Evolutionary conservation across 2,888 invertebrate species (phyloP), one percentile per base, ranked within the genome.

Genomic region (Tyria jacobaeae): DNA sequence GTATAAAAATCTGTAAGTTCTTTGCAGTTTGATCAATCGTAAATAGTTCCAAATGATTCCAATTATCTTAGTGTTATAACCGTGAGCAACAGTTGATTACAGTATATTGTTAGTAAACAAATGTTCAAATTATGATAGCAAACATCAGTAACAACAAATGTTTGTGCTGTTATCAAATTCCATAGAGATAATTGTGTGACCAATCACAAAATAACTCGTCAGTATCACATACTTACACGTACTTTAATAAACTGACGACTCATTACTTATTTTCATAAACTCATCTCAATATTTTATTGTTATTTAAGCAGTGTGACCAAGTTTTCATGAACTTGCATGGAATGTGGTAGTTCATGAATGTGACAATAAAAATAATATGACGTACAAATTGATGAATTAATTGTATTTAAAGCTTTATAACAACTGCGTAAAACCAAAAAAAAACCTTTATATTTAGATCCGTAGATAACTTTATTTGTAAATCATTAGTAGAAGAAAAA

Each of bases 91-190:
- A 24, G 24, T 17, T 31, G 50, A 31, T 53, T 15, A 39, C 14
- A 25, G 6, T 9, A 12, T 53, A n/a, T 31, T 51, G 51, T 51
- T 54, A 12, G 54, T 41, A 54, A 54, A 41, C 54, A 41, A 12
- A 54, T 54, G 27, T 3, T 17, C 27, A 27, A 39, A 14, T 41
- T 17, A 31, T 17, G 17, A 44, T 44, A 31, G 44, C 54, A 54
- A 21, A 44, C 39, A 54, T 3, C 12, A n/a, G n/a, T 14, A 39
- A 27, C 31, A 44, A 54, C 15, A 44, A 35, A 21, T 15, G 9
- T 14, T 17, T 2, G 6, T 27, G 10, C 34, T 21, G 50, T 51
- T 34, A 51, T 51, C 50, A 34, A 51, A 51, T 51, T 34, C 50
- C 50, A 34, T 1, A 21, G 0, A 51, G 50, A 51, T 34, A 34